Percentiles rank a stretch among this genome's conserved stretches.
phyloP scores from a whole-genome alignment of 2,888 invertebrate species.

The Megaustenia siamemsis region DNA sequence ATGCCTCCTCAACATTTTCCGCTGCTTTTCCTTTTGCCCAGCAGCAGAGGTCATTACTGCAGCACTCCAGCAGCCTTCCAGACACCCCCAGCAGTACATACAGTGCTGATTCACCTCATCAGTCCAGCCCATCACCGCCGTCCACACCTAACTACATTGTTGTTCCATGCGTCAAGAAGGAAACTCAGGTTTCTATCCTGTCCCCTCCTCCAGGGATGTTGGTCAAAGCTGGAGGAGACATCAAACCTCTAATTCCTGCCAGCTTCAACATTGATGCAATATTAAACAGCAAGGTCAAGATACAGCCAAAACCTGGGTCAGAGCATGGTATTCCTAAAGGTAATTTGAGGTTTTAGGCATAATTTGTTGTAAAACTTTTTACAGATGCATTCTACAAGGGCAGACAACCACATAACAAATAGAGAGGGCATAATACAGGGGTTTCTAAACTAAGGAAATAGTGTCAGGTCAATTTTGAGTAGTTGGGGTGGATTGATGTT shows the following conservation, averaged over 20 bases:
- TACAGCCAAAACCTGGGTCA: constrained; percentile 72
- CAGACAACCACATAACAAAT: too few species aligned
- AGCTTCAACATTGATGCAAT: constrained; percentile 64
- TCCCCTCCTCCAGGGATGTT: constrained; percentile 2
- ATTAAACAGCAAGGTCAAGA: constrained; percentile 74
- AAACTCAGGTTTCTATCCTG: constrained; percentile 1
- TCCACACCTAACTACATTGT: constrained; percentile 34
- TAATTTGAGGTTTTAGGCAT: too few species aligned
- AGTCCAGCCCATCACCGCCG: neutral
- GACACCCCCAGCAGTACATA: constrained; percentile 23
- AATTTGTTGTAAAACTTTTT: too few species aligned
- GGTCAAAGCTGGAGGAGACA: neutral
- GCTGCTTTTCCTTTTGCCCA: constrained; percentile 6
- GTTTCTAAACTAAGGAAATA: too few species aligned
- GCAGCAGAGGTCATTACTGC: neutral
- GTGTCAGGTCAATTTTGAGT: too few species aligned
- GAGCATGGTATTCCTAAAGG: constrained; percentile 34
- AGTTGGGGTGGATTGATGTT: too few species aligned
- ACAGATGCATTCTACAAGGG: too few species aligned
- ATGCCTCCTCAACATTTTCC: neutral
- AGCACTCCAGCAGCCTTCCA: neutral
- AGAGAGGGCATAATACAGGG: too few species aligned
- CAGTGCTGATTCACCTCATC: constrained; percentile 21
- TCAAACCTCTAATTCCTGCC: constrained; percentile 40
- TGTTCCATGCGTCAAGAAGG: constrained; percentile 31